These are phyloP conservation scores for Acholoe squamosa DNA, from an alignment of 2,888 invertebrate species.

Conservation along the genomic window DNA sequence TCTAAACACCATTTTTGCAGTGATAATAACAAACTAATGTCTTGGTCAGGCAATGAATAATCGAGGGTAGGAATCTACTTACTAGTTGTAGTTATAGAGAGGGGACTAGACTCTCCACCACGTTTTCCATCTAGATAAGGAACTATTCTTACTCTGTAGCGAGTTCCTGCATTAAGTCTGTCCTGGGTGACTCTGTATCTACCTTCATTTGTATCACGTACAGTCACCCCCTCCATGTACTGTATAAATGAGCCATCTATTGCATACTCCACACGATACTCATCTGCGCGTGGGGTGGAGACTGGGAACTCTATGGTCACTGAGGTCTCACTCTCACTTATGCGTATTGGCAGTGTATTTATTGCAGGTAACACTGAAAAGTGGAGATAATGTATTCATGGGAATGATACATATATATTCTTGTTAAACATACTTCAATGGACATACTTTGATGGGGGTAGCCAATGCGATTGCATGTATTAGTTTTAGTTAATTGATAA, in stretches of 20 bases:
- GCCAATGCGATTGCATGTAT: too few relatives aligned
- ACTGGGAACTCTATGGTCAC: background rate
- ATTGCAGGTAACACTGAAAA: too few relatives aligned
- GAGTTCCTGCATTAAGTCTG: background rate
- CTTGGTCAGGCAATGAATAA: too few relatives aligned
- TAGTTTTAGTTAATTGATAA: too few relatives aligned
- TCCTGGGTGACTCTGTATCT: background rate
- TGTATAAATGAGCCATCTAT: background rate
- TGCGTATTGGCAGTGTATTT: too few relatives aligned
- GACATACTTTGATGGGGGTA: too few relatives aligned
- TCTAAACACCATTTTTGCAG: too few relatives aligned
- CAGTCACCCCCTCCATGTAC: background rate
- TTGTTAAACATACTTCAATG: too few relatives aligned
- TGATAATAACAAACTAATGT: too few relatives aligned
- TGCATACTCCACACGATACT: background rate
- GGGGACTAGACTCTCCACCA: background rate
- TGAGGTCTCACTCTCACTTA: background rate
- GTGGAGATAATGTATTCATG: too few relatives aligned
- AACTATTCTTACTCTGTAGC: background rate
- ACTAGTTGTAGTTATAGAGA: background rate
- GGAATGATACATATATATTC: too few relatives aligned
- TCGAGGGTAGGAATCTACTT: too few relatives aligned
- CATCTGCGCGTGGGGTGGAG: background rate
- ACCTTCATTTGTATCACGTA: background rate
- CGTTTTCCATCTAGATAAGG: background rate